Evolutionary conservation across 2,888 invertebrate genomes (phyloP).

Genomic region (Drosophila multiciliata): DNA sequence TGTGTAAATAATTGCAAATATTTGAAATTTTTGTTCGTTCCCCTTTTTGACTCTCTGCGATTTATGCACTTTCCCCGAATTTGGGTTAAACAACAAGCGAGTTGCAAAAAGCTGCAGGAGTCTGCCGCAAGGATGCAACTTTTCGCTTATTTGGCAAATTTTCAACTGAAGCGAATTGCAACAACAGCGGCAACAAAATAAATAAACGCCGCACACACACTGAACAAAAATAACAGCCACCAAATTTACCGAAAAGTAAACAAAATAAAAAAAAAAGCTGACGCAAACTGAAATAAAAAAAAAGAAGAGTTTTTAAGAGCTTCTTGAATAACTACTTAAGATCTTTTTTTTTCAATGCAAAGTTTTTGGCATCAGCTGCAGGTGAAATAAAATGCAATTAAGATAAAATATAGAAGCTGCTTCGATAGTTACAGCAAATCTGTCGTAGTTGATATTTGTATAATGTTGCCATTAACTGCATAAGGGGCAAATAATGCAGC

Average conservation of each 20-base stretch:
- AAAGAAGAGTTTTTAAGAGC: conserved; percentile 24
- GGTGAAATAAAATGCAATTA: background rate
- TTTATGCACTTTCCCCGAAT: conserved; percentile 69
- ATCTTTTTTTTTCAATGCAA: background rate
- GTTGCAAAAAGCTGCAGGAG: conserved; percentile 17
- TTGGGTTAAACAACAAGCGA: conserved; percentile 65
- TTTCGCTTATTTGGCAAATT: conserved; percentile 78
- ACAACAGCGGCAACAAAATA: conserved; percentile 59
- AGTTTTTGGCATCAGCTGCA: background rate
- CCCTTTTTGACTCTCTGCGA: conserved; percentile 28
- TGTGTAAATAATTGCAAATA: conserved; percentile 24
- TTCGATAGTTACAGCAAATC: background rate
- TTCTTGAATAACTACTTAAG: background rate
- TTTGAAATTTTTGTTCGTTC: conserved; percentile 16
- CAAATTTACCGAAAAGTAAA: background rate
- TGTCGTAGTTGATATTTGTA: background rate
- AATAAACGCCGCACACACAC: conserved; percentile 56
- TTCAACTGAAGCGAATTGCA: conserved; percentile 70
- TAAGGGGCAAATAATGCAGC: background rate
- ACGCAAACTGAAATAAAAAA: conserved; percentile 13
- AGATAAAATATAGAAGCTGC: background rate
- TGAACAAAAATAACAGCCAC: conserved; percentile 7
- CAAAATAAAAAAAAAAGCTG: background rate
- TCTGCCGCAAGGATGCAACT: conserved; percentile 54
- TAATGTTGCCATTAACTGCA: background rate